These are phyloP conservation scores for Netelia melanura DNA, from an alignment of 2,888 invertebrate species.

Conservation along the genomic window DNA sequence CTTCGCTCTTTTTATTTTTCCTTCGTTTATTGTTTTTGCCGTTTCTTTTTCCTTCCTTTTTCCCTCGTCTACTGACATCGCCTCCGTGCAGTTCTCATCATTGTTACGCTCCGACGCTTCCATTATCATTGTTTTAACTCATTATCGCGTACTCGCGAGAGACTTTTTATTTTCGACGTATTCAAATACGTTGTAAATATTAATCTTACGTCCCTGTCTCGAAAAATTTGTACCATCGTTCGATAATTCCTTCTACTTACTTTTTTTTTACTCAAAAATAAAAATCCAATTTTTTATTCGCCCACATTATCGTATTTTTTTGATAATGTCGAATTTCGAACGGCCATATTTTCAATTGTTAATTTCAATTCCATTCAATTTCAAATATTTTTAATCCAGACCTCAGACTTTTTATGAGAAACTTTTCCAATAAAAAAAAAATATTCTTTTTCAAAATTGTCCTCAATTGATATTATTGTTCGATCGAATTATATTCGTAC, in stretches of 20 bases:
- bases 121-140: slow-evolving; percentile 74
- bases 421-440: no score
- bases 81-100: slow-evolving; percentile 30
- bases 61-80: slow-evolving; percentile 29
- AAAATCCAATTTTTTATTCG: no score
- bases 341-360: no score
- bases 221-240: neutral
- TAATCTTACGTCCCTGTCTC: neutral
- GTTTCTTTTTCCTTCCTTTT: slow-evolving; percentile 16
- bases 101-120: slow-evolving; percentile 22
- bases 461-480: no score
- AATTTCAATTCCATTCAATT: no score
- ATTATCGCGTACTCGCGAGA: slow-evolving; percentile 75
- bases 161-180: neutral
- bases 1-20: slow-evolving; percentile 21
- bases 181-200: neutral
- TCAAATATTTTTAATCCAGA: no score
- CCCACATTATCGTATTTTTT: no score
- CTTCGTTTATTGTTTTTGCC: slow-evolving; percentile 66
- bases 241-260: neutral
- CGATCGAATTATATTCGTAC: no score
- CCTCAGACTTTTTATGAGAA: no score
- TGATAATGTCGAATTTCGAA: no score
- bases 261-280: neutral
- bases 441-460: no score